Evolutionary conservation across 2,888 invertebrate genomes (phyloP).

Genomic region (Antheraea yamamai): DNA sequence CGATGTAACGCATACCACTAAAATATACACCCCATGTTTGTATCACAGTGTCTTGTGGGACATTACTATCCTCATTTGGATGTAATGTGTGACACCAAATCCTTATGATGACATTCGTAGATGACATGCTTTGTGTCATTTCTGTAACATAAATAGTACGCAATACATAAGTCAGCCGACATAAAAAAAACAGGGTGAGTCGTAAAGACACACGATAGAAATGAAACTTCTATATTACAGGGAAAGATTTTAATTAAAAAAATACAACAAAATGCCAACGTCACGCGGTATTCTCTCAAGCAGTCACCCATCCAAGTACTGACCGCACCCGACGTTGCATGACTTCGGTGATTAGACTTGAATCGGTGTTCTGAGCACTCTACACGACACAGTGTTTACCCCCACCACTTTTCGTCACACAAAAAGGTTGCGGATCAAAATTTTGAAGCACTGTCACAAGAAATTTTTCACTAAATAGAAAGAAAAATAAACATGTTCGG

Average conservation of each 20-base stretch:
- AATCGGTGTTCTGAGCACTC: no score
- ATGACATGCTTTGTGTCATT: constrained; percentile 73
- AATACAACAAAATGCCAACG: no score
- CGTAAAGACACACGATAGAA: neutral
- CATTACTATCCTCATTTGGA: constrained; percentile 41
- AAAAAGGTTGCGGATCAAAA: no score
- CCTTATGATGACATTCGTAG: constrained; percentile 72
- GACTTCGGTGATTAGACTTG: constrained; percentile 75
- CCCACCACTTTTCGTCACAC: no score
- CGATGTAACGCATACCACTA: constrained; percentile 90
- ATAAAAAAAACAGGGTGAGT: neutral
- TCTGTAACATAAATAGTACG: constrained; percentile 52
- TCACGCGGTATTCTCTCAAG: neutral
- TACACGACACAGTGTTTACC: no score
- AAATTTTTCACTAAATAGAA: no score
- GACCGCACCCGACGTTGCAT: constrained; percentile 76
- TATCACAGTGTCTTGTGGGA: constrained; percentile 81
- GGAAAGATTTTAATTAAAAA: no score
- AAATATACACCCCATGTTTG: constrained; percentile 94
- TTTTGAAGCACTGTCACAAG: no score
- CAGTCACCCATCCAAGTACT: constrained; percentile 53
- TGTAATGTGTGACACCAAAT: constrained; percentile 72
- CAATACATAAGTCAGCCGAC: neutral
- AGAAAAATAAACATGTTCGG: neutral
- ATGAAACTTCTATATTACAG: no score